Base-by-base conservation (phyloP, 2,797 vertebrate genomes). In the Gallinago nigripennis region DNA sequence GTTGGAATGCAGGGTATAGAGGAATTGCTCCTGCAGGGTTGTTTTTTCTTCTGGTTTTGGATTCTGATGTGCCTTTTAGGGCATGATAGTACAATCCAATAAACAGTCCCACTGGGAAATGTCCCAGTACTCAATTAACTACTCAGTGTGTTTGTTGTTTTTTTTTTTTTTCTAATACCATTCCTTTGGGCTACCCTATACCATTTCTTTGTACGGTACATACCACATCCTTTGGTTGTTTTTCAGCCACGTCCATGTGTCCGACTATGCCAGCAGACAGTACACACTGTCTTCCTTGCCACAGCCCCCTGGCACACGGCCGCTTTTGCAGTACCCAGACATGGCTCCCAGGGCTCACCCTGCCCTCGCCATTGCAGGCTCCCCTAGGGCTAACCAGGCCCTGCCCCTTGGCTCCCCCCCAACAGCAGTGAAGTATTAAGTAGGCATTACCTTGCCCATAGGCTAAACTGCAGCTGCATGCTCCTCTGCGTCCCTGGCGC, bases 351-450 rank as follows among this genome's bases (percentile, higher is more conserved):
- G 12, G 27, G 8, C 68, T 48, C 81, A 6, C 12, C 18, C 24
- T 10, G 30, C 20, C 9, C 35, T n/a, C 6, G 2, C 0, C 2
- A 18, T 6, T 9, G 21, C 9, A 0, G 25, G 4, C 19, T 70
- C 5, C 6, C 20, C 18, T 30, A 2, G 54, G 9, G 28, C 19
- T 5, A 6, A 54, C 31, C 27, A 17, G 8, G 3, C 18, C 9
- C 33, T 11, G 41, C 13, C 30, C 5, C 4, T 2, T 23, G 3
- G 37, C 21, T 41, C 8, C 8, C 23, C 9, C 15, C 28, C 9
- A 4, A 0, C 31, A 3, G 19, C 39, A 8, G 8, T 5, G 4
- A 6, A 6, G 20, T 2, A 9, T 3, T 11, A 3, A 21, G 6
- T 0, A 4, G 41, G 14, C 66, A 3, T 12, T 50, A 10, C 9